A percentile compares a stretch with the other conserved stretches of the same genome.
Conservation (phyloP, 2,113 vertebrate species). For the Otus sunia region DNA sequence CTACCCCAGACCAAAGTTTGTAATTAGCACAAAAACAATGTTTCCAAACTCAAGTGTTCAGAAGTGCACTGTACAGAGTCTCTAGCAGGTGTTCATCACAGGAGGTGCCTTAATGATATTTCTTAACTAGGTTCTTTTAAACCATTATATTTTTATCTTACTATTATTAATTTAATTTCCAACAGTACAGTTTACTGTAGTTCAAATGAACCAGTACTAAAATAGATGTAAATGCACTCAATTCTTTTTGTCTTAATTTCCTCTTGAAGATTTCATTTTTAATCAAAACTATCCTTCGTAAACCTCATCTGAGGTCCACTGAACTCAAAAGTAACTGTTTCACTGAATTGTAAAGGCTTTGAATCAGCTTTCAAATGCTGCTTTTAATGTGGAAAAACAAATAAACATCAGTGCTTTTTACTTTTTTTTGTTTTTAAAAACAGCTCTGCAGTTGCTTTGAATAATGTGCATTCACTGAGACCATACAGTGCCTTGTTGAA, state of each 20-base stretch:
- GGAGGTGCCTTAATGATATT: background rate
- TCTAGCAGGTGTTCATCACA: slow-evolving; percentile 12
- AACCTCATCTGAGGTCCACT: background rate
- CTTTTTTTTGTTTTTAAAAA: background rate
- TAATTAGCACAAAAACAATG: background rate
- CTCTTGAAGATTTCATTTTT: background rate
- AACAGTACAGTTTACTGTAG: background rate
- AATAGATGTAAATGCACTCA: background rate
- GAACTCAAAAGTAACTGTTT: background rate
- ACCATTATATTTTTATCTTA: background rate
- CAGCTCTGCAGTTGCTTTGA: background rate
- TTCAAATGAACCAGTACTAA: background rate
- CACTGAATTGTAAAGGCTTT: background rate
- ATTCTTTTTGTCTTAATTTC: background rate
- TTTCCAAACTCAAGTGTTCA: slow-evolving; percentile 4
- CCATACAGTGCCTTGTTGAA: background rate
- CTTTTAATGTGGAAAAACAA: background rate
- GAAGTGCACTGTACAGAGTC: background rate
- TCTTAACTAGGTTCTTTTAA: background rate
- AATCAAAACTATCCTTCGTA: background rate
- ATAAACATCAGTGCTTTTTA: background rate
- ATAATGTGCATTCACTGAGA: background rate
- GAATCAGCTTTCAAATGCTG: background rate
- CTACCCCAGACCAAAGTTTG: background rate
- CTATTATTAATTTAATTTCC: background rate